Base-by-base conservation (phyloP, 2,888 invertebrate genomes). In the Copidosoma aretas region DNA sequence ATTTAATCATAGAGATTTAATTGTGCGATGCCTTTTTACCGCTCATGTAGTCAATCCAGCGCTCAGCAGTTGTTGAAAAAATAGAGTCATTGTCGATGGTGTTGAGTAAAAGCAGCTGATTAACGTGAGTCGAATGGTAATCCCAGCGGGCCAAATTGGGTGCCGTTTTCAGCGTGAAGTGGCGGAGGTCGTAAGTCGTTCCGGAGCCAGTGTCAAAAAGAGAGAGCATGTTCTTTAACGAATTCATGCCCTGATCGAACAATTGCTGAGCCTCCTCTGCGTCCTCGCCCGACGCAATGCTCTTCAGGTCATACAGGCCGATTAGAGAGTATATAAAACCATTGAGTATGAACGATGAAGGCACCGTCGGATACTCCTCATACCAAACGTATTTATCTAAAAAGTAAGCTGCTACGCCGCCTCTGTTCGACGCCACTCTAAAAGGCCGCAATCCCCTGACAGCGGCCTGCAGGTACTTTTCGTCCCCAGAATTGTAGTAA, bases 101-200 rank as follows among this genome's bases (percentile, higher is more conserved):
- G 51, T 92, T 91, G 25, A 98, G 85, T 67, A 97, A 87, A 73
- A 98, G 89, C 73, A 97, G 87, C 81, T 99, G 97, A 86, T 97
- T 98, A 25, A 99, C 93, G 83, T 99, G 99, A 0, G 98, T 97
- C 0, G 97, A 94, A 85, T 99, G 99, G 84, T 99, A 99, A 82
- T 99, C 99, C 97, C 98, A 98, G 67, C 99, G 87, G 0, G 99
- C 99, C 71, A 98, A 87, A 84, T 99, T 99, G 0, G 96, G 96
- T 32, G 94, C 92, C 21, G 93, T 91, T 22, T 93, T 93, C 46
- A 96, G 85, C 0, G 94, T 94, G 79, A 97, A 91, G 84, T 99
- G 99, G 17, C 98, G 87, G 63, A 99, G 87, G 86, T 99, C 99
- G 82, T 99, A 99, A 73, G 95, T 91, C 24, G 97, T 95, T 2